Evolutionary conservation across 2,888 invertebrate genomes (phyloP), one percentile per base, ranked within the genome.

Genomic region (Leptodirus hochenwartii): DNA sequence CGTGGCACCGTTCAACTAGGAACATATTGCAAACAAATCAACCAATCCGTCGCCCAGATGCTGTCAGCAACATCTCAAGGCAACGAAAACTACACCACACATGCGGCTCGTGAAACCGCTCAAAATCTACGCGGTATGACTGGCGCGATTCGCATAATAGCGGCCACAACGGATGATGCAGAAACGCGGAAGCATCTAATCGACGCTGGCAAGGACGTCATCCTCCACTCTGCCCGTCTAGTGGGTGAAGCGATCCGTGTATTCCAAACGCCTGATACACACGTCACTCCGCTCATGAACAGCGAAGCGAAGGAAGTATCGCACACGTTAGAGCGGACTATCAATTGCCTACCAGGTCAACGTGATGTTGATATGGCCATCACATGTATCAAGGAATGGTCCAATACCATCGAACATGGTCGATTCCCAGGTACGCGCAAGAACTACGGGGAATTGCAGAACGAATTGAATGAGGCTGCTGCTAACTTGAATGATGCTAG

Each of bases 331-430:
- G 69, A 69, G 42, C 66, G 64, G 39, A 74, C 76, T 39, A 70
- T 93, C 30, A 78, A 79, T 39, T 84, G 85, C 37, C 66, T 95
- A 24, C 93, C 95, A 0, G 90, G 91, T 0, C 90, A 93, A 51
- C 73, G 78, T 30, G 91, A 93, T 49, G 78, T 96, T n/a, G 93
- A 95, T 49, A 69, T 74, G 12, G 85, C 87, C 0, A 70, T 90
- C 41, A 70, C 74, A 37, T 75, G 71, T 42, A 85, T 93, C 39
- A 76, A 72, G 35, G 75, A 79, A 42, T 68, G 77, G 24, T 67
- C 74, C 27, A 70, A 79, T 42, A 68, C 75, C 8, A 61, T 88
- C 12, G 69, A 73, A 39, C 65, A 65, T 51, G 70, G 70, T 22
- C 71, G 78, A 46, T 82, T 80, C 54, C 87, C 85, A 4, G 64